Conservation (phyloP, 2,888 invertebrate genomes). For the Philereme vetulata region DNA sequence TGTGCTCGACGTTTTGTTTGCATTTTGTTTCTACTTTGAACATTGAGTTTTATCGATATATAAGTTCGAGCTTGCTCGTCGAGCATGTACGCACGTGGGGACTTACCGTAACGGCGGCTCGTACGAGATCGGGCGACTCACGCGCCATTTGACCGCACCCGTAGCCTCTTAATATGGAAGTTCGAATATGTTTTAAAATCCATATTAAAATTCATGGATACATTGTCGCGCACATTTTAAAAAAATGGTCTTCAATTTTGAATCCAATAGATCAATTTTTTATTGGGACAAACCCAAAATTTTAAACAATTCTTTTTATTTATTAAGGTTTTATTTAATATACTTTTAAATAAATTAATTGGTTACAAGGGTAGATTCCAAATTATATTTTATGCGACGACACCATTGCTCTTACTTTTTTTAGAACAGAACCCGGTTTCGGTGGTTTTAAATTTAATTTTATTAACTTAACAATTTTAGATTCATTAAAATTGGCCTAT, state of each 20-base stretch:
- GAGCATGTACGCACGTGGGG: too few species aligned
- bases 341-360: slow-evolving; percentile 19
- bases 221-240: slow-evolving; percentile 17
- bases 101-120: too few species aligned
- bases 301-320: slow-evolving; percentile 14
- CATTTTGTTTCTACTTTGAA: too few species aligned
- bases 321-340: slow-evolving; percentile 12
- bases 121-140: too few species aligned
- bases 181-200: slow-evolving; percentile 44
- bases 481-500: slow-evolving; percentile 15
- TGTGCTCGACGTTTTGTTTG: too few species aligned
- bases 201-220: slow-evolving; percentile 51
- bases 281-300: background rate
- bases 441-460: slow-evolving; percentile 1
- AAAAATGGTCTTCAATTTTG: background rate
- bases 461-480: slow-evolving; percentile 22
- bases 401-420: slow-evolving; percentile 13
- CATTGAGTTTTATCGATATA: too few species aligned
- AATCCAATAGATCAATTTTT: slow-evolving; percentile 9
- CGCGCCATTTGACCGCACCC: too few species aligned
- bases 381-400: slow-evolving; percentile 25
- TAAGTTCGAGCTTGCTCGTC: too few species aligned
- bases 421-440: background rate
- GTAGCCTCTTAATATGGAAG: slow-evolving; percentile 26
- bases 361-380: slow-evolving; percentile 28